A percentile compares a stretch with the other conserved stretches of the same genome.
These are phyloP conservation scores for Zaprionus ornatus DNA, from an alignment of 1,140 invertebrate genomes.

Conservation along the genomic window DNA sequence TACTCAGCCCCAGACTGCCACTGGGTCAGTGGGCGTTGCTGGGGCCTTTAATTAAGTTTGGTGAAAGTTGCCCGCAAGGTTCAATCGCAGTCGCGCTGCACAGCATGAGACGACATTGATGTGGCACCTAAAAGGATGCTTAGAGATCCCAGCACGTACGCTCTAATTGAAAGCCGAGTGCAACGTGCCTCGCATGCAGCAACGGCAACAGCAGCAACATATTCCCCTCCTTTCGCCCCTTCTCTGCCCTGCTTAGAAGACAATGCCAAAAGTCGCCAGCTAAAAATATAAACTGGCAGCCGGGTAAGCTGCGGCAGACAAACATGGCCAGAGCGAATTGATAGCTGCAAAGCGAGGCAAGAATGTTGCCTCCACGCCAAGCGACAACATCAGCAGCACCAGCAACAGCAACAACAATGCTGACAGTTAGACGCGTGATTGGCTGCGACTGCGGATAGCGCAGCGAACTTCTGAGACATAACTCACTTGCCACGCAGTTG, in stretches of 20 bases:
- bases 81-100: slow-evolving; percentile 41
- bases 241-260: slow-evolving; percentile 27
- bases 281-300: slow-evolving; percentile 36
- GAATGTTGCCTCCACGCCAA: slow-evolving; percentile 63
- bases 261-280: slow-evolving; percentile 4
- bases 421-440: slow-evolving; percentile 75
- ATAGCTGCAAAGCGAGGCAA: slow-evolving; percentile 60
- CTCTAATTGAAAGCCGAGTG: slow-evolving; percentile 67
- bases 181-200: slow-evolving; percentile 56
- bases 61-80: slow-evolving; percentile 71
- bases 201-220: slow-evolving; percentile 15
- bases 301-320: slow-evolving; percentile 23
- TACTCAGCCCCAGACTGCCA: background rate
- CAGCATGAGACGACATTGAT: slow-evolving; percentile 73
- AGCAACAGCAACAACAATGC: slow-evolving; percentile 37
- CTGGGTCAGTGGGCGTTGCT: slow-evolving; percentile 69
- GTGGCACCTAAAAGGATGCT: slow-evolving; percentile 75
- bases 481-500: slow-evolving; percentile 62
- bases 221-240: background rate
- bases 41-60: slow-evolving; percentile 65
- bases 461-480: slow-evolving; percentile 67
- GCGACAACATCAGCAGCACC: slow-evolving; percentile 19
- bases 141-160: slow-evolving; percentile 62
- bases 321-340: slow-evolving; percentile 53
- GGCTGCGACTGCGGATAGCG: slow-evolving; percentile 50